phyloP scores from a whole-genome alignment of 2,113 vertebrate species.

The Synodontis membranacea region DNA sequence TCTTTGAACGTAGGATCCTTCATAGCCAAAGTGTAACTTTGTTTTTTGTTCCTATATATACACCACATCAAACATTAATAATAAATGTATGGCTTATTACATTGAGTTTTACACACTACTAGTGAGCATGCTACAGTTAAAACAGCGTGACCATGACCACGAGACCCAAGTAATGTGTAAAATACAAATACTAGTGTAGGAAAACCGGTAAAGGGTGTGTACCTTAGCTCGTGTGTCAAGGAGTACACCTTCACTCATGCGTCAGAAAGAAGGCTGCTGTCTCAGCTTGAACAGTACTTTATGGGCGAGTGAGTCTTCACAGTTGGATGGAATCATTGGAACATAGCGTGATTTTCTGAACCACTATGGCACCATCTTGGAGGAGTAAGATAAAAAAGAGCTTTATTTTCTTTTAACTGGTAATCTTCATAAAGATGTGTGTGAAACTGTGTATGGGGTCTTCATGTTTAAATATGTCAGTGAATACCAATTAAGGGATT shows the following conservation, averaged over 20 bases:
- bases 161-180: background rate
- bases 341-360: background rate
- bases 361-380: conserved; percentile 38
- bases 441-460: background rate
- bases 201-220: conserved; percentile 26
- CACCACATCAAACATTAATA: background rate
- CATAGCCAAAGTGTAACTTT: too few species aligned
- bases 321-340: conserved; percentile 31
- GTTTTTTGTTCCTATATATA: too few species aligned
- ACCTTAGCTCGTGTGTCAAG: conserved; percentile 17
- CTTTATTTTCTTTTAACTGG: background rate
- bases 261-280: conserved; percentile 33
- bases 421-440: background rate
- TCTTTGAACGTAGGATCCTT: too few species aligned
- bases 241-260: conserved; percentile 4
- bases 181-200: background rate
- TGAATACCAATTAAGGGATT: background rate
- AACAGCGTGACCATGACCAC: background rate
- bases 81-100: background rate
- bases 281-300: conserved; percentile 31
- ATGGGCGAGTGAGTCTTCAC: conserved; percentile 8
- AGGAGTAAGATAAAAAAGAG: conserved; percentile 36
- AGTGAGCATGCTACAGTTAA: background rate
- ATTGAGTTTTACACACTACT: background rate
- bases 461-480: background rate